Evolutionary conservation across 2,888 invertebrate species (phyloP), one percentile per base, ranked within the genome.

Genomic region (Perdita meconis): DNA sequence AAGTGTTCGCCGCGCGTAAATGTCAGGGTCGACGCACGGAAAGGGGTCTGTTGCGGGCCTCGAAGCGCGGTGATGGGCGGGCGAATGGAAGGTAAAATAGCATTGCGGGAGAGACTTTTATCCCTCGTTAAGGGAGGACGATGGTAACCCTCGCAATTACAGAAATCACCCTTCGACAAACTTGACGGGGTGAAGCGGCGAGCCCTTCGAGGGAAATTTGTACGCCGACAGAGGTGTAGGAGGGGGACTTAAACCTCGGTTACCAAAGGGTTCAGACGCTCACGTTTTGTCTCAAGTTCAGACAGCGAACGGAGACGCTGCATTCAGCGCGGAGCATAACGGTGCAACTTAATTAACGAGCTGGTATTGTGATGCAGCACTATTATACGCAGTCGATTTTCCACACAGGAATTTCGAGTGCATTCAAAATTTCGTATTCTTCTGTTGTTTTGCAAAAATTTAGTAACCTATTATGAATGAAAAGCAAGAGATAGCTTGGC

Each of bases 111-210:
- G 56, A 72, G 67, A 76, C 82, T 80, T 82, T 82, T 72, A 81
- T 83, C 72, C 69, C 74, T 83, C 78, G 78, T 82, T 83, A 68
- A 73, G 77, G 67, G 77, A 61, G 42, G 55, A 66, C 64, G 67
- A 44, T 68, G 67, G 81, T 64, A 66, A 72, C 69, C 80, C 80
- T 84, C 78, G 83, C 80, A 86, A 85, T 86, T 86, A 84, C 63
- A 82, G 81, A 82, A 84, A 84, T 80, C 82, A 76, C 82, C 82
- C 85, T 82, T 80, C 68, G 70, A 44, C 79, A 63, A 72, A 68
- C 59, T 68, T 60, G 73, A 67, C 66, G 55, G 59, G 63, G 64
- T 51, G 57, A 47, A 71, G 47, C 53, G 30, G 24, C 24, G 55
- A 44, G 36, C 36, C 64, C 50, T 68, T 40, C 65, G 51, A 64